Conservation (phyloP, 2,888 invertebrate genomes). For the Erannis defoliaria region DNA sequence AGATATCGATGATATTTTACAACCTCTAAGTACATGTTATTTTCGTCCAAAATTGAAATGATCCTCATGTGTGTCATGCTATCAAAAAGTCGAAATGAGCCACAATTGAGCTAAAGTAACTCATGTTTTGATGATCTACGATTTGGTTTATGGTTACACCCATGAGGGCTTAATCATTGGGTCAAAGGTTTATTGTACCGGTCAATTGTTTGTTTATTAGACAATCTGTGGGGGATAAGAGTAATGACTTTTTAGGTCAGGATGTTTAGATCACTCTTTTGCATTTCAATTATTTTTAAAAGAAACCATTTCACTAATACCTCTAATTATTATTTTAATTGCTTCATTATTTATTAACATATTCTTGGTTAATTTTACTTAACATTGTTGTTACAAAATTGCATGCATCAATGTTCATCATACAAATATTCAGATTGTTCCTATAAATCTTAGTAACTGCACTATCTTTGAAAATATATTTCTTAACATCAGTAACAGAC, state of each 20-base stretch:
- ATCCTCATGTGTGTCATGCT: background rate
- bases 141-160: conserved; percentile 50
- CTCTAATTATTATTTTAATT: background rate
- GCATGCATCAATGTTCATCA: background rate
- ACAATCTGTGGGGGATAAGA: conserved; percentile 42
- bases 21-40: too few relatives aligned
- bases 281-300: conserved; percentile 1
- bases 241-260: conserved; percentile 18
- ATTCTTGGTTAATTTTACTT: background rate
- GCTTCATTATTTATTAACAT: background rate
- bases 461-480: conserved; percentile 19
- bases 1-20: too few relatives aligned
- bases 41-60: background rate
- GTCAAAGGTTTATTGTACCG: conserved; percentile 54
- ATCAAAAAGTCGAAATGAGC: conserved; percentile 5
- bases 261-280: background rate
- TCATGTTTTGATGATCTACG: conserved; percentile 51
- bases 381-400: background rate
- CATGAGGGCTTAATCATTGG: conserved; percentile 51
- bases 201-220: conserved; percentile 52
- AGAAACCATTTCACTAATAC: too few relatives aligned
- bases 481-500: conserved; percentile 31
- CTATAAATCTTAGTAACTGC: background rate
- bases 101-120: conserved; percentile 26
- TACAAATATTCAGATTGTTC: background rate